Base-by-base conservation (phyloP, 2,113 vertebrate genomes). In the Hippotragus niger region DNA sequence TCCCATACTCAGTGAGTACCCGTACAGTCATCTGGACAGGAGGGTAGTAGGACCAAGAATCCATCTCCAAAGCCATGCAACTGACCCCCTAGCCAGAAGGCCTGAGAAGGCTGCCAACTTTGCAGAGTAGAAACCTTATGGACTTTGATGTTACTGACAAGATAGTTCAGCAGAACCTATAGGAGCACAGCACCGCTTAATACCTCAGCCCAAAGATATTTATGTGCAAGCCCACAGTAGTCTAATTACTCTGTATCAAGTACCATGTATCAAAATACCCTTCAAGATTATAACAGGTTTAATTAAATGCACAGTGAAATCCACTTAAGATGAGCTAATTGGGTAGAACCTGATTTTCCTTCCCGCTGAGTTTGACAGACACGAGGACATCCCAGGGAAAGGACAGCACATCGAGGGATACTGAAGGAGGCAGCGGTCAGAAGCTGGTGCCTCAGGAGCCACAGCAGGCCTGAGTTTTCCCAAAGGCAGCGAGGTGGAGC, bases 241-340 rank as follows among this genome's bases (percentile, higher is more conserved):
- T 97, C 89, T 98, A 97, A 98, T 98, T 98, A 96, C 96, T 97
- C 93, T 93, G 55, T 96, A 97, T 97, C 97, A 89, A 97, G 96
- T 89, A 94, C 95, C 91, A 94, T 97, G 98, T 98, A 98, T 98
- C 97, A 97, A 98, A 98, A 98, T 98, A 97, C 97, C 98, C 97
- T 98, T 98, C 94, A 97, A 96, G 96, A 98, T 97, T 97, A 90
- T 97, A 98, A 96, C 96, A 97, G 96, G 89, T 97, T 98, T 98
- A 97, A 98, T 98, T 98, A 98, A 97, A 97, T 98, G 97, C 98
- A 95, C 98, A 94, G 96, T 95, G 96, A 97, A 98, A 98, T 98
- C 97, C 96, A 96, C 95, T 98, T 98, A 98, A 94, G 83, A 97
- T 94, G 93, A 98, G 83, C 94, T 98, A 97, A 98, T 98, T 98